These are phyloP conservation scores for Calyptommatus sinebrachiatus DNA, from an alignment of 2,113 vertebrate species.

Conservation along the genomic window DNA sequence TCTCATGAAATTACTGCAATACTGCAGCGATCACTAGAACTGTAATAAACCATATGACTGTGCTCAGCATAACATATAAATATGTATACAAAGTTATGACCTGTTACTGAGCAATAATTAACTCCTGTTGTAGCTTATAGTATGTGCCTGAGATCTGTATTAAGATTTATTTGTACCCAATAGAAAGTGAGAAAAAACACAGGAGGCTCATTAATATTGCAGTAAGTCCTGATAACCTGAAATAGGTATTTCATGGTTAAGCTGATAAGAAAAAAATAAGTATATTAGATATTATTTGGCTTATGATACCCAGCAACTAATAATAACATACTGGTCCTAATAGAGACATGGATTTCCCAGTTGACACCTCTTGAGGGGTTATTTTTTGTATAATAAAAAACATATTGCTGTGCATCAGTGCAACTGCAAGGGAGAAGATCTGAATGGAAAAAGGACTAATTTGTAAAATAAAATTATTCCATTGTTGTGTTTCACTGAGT, in stretches of 20 bases:
- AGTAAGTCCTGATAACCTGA: background rate
- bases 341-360: background rate
- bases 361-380: background rate
- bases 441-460: too few species aligned
- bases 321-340: background rate
- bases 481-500: too few species aligned
- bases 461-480: too few species aligned
- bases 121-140: too few species aligned
- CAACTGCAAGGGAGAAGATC: too few species aligned
- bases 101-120: too few species aligned
- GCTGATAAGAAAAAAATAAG: background rate
- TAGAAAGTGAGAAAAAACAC: background rate
- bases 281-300: background rate
- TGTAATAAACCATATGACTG: conserved; percentile 1
- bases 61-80: background rate
- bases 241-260: background rate
- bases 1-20: background rate
- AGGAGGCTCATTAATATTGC: background rate
- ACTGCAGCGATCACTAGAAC: conserved; percentile 9
- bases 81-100: background rate
- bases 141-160: too few species aligned
- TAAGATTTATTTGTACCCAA: background rate
- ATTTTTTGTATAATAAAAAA: too few species aligned
- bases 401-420: too few species aligned
- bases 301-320: background rate